These are phyloP conservation scores for Scaptomyza graminum DNA, from an alignment of 1,140 invertebrate genomes.

Conservation along the genomic window DNA sequence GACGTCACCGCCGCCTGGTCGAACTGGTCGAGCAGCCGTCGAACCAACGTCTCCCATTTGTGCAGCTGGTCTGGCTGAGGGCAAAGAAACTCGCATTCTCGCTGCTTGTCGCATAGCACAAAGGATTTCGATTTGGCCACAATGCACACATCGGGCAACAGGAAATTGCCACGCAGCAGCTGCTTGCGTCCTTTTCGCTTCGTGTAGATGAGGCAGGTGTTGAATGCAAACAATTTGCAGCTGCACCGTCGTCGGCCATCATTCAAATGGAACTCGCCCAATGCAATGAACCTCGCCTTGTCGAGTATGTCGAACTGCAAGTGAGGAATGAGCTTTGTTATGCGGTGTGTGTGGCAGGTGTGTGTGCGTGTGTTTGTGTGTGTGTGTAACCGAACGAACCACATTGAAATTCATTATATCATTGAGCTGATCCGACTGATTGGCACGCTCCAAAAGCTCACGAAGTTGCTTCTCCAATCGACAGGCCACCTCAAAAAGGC, in stretches of 20 bases:
- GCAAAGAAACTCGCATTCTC: constrained; percentile 37
- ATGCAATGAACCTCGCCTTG: constrained; percentile 29
- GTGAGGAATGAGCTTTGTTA: neutral
- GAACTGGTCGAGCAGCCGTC: constrained; percentile 19
- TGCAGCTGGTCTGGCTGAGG: neutral
- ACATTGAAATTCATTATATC: constrained; percentile 44
- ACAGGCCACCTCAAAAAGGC: constrained; percentile 24
- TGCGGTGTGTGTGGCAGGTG: no score
- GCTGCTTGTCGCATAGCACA: constrained; percentile 40
- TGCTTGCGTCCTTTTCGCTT: constrained; percentile 34
- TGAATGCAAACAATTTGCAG: constrained; percentile 45
- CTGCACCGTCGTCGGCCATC: constrained; percentile 24
- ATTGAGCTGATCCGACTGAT: constrained; percentile 50
- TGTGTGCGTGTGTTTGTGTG: no score
- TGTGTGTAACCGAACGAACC: no score
- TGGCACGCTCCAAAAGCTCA: constrained; percentile 35
- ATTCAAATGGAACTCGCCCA: constrained; percentile 25
- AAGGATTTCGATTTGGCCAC: constrained; percentile 39
- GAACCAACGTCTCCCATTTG: constrained; percentile 20
- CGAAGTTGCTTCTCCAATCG: constrained; percentile 34
- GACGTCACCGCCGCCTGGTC: neutral
- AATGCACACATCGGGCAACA: constrained; percentile 41
- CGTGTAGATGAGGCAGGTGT: constrained; percentile 48
- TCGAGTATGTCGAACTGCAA: constrained; percentile 29
- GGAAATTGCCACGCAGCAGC: constrained; percentile 34